phyloP scores from a whole-genome alignment of 23 tunicate species.

The Trididemnum miniatum region DNA sequence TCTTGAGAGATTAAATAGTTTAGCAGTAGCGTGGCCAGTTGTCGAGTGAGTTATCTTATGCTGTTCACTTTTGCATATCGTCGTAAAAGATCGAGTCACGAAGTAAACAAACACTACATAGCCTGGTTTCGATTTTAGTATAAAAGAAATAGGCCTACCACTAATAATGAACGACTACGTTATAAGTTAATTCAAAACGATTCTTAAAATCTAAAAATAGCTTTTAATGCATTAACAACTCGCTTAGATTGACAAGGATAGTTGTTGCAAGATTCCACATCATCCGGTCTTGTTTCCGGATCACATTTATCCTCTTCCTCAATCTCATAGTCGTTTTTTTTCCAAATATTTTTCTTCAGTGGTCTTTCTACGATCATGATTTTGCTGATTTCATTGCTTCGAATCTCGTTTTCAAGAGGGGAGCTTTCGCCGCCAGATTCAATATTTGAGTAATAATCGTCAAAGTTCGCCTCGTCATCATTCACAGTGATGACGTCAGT shows the following conservation, averaged over 20 bases:
- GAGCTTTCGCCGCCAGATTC: background rate
- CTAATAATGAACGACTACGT: too few species aligned
- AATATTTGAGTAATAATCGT: background rate
- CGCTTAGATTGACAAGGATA: conserved; percentile 9
- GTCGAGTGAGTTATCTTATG: too few species aligned
- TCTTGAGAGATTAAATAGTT: too few species aligned
- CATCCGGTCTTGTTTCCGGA: conserved; percentile 27
- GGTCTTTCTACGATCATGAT: conserved; percentile 21
- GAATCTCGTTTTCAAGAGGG: background rate
- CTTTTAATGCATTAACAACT: too few species aligned
- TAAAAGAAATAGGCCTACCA: too few species aligned
- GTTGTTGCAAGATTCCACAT: conserved; percentile 39
- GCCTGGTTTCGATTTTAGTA: too few species aligned
- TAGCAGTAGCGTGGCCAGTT: too few species aligned
- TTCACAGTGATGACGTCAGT: conserved; percentile 63
- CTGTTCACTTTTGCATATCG: too few species aligned
- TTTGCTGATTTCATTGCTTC: conserved; percentile 12
- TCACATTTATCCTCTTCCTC: conserved; percentile 63
- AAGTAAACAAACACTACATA: too few species aligned
- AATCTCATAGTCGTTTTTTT: conserved; percentile 42
- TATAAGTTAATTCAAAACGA: too few species aligned
- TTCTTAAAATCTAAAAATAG: too few species aligned
- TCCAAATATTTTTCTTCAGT: conserved; percentile 16
- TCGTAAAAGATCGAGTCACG: too few species aligned
- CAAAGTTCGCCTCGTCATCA: background rate